Evolutionary conservation across 2,797 vertebrate species (phyloP).

Genomic region (Gallinago nigripennis): DNA sequence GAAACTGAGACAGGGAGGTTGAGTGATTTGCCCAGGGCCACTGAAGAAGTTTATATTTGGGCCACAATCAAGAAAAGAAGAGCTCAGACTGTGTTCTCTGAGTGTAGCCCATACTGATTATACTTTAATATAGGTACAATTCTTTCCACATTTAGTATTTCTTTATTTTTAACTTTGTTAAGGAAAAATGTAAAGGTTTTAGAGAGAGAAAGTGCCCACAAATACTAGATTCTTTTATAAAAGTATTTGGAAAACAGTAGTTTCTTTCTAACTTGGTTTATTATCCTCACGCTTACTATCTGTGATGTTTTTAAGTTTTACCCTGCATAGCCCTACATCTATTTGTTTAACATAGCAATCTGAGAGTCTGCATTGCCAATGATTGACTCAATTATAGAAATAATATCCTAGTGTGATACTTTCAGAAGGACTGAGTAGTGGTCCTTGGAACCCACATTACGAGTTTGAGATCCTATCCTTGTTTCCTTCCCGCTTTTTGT

Average conservation of each 20-base stretch:
- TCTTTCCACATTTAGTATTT: background rate
- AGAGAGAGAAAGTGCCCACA: background rate
- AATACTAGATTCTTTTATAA: background rate
- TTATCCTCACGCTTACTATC: background rate
- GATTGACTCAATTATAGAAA: background rate
- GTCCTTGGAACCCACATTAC: background rate
- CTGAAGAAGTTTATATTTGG: background rate
- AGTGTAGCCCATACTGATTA: background rate
- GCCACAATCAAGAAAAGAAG: background rate
- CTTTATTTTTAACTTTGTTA: background rate
- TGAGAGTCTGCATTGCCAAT: background rate
- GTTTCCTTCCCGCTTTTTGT: background rate
- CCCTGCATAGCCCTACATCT: background rate
- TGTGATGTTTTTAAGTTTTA: background rate
- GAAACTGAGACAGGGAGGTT: background rate
- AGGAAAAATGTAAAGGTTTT: background rate
- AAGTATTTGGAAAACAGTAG: background rate
- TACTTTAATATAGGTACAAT: background rate
- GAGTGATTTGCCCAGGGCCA: conserved; percentile 47
- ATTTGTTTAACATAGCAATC: background rate
- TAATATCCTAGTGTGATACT: background rate
- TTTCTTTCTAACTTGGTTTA: background rate
- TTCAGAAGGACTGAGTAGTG: background rate
- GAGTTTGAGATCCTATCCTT: background rate
- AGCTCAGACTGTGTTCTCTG: background rate